phyloP scores from a whole-genome alignment of 2,113 vertebrate species.

The Piprites chloris region DNA sequence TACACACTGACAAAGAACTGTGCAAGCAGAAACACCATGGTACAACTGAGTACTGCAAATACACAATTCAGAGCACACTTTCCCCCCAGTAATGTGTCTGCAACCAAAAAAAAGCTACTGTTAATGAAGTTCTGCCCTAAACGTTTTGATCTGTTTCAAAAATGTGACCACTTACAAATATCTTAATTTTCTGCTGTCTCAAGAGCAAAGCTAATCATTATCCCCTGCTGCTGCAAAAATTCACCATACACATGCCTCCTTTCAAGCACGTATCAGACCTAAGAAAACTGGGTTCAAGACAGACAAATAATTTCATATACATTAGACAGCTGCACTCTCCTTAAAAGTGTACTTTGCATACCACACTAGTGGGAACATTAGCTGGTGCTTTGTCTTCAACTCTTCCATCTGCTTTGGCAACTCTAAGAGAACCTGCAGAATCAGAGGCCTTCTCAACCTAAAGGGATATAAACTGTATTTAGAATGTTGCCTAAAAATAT shows the following conservation, averaged over 20 bases:
- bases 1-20: background rate
- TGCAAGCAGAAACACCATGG: background rate
- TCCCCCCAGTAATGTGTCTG: background rate
- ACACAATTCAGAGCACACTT: background rate
- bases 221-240: background rate
- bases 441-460: constrained; percentile 88
- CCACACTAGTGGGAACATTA: constrained; percentile 79
- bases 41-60: background rate
- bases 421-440: constrained; percentile 82
- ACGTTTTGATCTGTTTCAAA: background rate
- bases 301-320: background rate
- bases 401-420: constrained; percentile 88
- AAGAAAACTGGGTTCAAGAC: background rate
- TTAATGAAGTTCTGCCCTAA: background rate
- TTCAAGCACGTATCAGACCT: background rate
- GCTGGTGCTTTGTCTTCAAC: constrained; percentile 84
- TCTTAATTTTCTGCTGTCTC: background rate
- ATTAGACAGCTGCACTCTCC: background rate
- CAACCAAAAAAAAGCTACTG: background rate
- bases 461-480: background rate
- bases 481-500: background rate
- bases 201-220: background rate
- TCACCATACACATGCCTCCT: background rate
- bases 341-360: constrained; percentile 61
- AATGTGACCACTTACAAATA: background rate